Percentiles rank a stretch among this genome's conserved stretches.
Evolutionary conservation across 2,888 invertebrate species (phyloP).

Genomic region (Baccha elongata): DNA sequence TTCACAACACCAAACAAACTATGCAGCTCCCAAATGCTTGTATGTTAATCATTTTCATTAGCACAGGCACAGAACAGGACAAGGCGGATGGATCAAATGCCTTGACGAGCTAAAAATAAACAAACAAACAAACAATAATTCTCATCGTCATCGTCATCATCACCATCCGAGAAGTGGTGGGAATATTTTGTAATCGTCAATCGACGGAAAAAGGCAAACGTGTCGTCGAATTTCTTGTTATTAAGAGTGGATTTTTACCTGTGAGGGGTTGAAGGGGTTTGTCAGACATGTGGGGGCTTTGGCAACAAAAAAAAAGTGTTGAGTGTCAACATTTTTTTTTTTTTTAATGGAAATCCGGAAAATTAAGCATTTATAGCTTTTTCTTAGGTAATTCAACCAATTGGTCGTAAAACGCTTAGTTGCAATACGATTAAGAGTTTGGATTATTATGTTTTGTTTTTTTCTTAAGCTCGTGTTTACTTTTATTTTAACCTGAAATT

Average conservation of each 20-base stretch:
- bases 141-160: neutral
- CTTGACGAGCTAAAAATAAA: conserved; percentile 51
- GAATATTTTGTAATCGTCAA: conserved; percentile 40
- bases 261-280: neutral
- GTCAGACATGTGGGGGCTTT: neutral
- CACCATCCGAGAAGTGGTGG: conserved; percentile 14
- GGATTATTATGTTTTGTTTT: conserved; percentile 3
- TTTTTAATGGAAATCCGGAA: conserved; percentile 58
- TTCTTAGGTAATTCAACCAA: conserved; percentile 25
- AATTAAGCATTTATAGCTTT: conserved; percentile 45
- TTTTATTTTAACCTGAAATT: neutral
- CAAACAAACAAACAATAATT: conserved; percentile 8
- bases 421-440: conserved; percentile 46
- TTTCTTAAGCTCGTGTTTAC: neutral
- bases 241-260: conserved; percentile 37
- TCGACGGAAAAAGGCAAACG: conserved; percentile 24
- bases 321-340: conserved; percentile 57
- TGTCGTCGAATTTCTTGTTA: conserved; percentile 54
- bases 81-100: conserved; percentile 62
- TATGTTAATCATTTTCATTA: conserved; percentile 20
- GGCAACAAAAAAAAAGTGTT: conserved; percentile 36
- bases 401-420: conserved; percentile 57
- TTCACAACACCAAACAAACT: conserved; percentile 15
- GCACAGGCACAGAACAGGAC: neutral
- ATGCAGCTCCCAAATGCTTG: conserved; percentile 2